phyloP scores from a whole-genome alignment of 2,113 vertebrate species.

The Leptobrachium leishanense region DNA sequence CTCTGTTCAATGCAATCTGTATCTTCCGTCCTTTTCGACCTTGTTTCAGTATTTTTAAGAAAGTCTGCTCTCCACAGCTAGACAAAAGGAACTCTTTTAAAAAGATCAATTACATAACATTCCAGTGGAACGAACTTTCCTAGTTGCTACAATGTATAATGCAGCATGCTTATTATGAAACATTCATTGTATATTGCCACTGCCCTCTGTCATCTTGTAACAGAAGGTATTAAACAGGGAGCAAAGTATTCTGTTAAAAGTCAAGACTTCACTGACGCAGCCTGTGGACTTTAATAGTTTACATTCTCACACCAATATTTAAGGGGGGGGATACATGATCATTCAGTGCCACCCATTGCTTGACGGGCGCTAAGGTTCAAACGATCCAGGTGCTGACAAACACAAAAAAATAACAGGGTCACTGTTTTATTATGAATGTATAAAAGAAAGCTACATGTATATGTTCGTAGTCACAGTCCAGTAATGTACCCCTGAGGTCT shows the following conservation, averaged over 20 bases:
- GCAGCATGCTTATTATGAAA: neutral
- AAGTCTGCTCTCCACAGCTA: no score
- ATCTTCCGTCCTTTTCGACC: no score
- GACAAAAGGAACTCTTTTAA: neutral
- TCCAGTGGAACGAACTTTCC: neutral
- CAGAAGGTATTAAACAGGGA: neutral
- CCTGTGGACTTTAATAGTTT: neutral
- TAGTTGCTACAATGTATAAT: neutral
- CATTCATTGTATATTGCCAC: neutral
- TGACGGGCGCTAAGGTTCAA: conserved; percentile 5
- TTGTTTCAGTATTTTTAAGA: no score
- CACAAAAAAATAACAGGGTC: conserved; percentile 39
- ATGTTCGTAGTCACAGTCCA: neutral
- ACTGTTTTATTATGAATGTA: conserved; percentile 37
- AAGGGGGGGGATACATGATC: neutral
- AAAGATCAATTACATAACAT: neutral
- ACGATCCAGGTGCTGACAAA: conserved; percentile 3
- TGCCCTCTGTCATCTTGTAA: neutral
- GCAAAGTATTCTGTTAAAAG: neutral
- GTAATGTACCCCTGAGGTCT: neutral
- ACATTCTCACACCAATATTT: neutral
- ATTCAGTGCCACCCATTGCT: neutral
- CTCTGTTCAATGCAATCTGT: no score
- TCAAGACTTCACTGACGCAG: neutral
- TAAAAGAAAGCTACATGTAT: conserved; percentile 9